Base-by-base conservation (phyloP, 1,140 invertebrate species). In the Magallana gigas region DNA sequence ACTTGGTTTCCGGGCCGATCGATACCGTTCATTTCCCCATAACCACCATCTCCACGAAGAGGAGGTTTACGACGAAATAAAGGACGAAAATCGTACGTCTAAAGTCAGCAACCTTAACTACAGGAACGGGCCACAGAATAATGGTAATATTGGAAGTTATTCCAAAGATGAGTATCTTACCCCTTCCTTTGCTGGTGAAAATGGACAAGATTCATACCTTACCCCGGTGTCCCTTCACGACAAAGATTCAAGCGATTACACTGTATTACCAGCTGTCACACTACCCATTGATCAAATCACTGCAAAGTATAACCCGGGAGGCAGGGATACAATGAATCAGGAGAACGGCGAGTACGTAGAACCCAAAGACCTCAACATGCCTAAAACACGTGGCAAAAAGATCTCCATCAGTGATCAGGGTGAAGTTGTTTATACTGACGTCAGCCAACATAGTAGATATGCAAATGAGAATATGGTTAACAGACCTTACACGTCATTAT, bases 351-450 rank as follows among this genome's bases (percentile, higher is more conserved):
- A 5, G 8, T 60, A 59, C 36, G n/a, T 62, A 5, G 83, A 29
- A 11, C 1, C 7, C 11, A 36, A 62, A 18, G 58, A 62, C n/a
- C 29, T 60, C 18, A 60, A 60, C 14, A 57, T 59, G 18, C 59
- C 83, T 36, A 18, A 59, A 16, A 36, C 3, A 62, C 83, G 6
- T 14, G 58, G 83, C 57, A 62, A 62, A 23, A 84, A 84, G 56
- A 84, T 62, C 8, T 84, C 83, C 29, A 60, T 84, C 57, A 84
- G 58, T 23, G 83, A 84, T n/a, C 83, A 84, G 58, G 83, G 83
- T 7, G 23, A 84, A 36, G 83, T 84, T 60, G 23, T 12, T 16
- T 84, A 84, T 36, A 29, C 7, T 60, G 58, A 62, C n/a, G 8
- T 60, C 23, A 60, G 16, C 1, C 5, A 23, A 58, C 18, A 16